Percentiles rank a stretch among this genome's conserved stretches.
Evolutionary conservation across 1,140 invertebrate species (phyloP).

Genomic region (Orius insidiosus): DNA sequence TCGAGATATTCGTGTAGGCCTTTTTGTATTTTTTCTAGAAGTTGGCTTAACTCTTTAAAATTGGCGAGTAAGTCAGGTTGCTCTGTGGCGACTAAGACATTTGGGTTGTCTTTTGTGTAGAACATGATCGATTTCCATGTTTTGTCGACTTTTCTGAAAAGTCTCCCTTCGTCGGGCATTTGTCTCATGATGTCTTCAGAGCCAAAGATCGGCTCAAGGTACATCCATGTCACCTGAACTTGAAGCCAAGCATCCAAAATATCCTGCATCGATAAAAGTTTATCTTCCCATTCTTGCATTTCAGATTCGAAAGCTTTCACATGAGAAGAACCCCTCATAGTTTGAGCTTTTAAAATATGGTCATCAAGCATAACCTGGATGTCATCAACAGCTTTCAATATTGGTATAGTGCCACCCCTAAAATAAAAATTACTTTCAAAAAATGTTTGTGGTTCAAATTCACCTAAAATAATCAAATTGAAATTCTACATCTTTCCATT

Average conservation of each 20-base stretch:
- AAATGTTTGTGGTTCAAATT: constrained; percentile 6
- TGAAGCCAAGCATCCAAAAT: constrained; percentile 87
- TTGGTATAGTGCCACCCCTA: constrained; percentile 50
- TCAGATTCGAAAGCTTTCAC: constrained; percentile 81
- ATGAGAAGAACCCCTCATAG: constrained; percentile 87
- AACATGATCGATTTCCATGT: constrained; percentile 80
- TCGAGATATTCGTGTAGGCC: constrained; percentile 92
- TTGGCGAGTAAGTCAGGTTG: constrained; percentile 59
- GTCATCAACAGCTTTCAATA: constrained; percentile 78
- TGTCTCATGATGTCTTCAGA: constrained; percentile 95
- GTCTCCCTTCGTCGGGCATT: constrained; percentile 86
- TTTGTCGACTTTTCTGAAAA: constrained; percentile 52
- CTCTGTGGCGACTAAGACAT: constrained; percentile 65
- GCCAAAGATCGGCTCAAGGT: constrained; percentile 86
- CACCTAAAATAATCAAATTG: constrained; percentile 38
- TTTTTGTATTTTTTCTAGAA: constrained; percentile 81
- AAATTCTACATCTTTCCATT: constrained; percentile 73
- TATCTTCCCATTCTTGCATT: constrained; percentile 81
- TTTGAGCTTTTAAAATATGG: constrained; percentile 90
- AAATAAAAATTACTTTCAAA: constrained; percentile 3
- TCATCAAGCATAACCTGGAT: constrained; percentile 87
- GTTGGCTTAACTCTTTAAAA: constrained; percentile 44
- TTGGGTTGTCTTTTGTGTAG: constrained; percentile 42
- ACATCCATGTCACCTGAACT: constrained; percentile 70
- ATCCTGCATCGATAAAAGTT: constrained; percentile 79